Evolutionary conservation across 2,797 vertebrate genomes (phyloP).

Genomic region (Pelobates cultripes): DNA sequence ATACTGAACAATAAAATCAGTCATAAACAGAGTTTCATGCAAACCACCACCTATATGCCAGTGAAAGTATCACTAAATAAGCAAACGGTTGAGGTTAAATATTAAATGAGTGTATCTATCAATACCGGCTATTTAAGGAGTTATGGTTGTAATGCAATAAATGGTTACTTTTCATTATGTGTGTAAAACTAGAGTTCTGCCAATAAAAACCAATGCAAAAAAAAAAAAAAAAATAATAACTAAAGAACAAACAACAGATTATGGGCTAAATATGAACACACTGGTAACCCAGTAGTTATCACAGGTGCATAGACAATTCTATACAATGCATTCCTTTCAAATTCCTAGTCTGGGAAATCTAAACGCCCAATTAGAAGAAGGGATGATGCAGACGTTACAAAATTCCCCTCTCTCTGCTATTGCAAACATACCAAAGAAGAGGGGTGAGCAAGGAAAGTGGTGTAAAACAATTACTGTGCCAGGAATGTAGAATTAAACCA

Average conservation of each 20-base stretch:
- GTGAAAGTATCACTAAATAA: neutral
- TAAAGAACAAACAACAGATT: too few species aligned
- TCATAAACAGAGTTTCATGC: neutral
- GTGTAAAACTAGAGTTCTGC: too few species aligned
- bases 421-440: slow-evolving; percentile 1
- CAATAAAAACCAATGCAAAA: too few species aligned
- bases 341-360: neutral
- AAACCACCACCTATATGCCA: neutral
- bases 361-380: neutral
- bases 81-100: too few species aligned
- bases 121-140: too few species aligned
- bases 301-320: neutral
- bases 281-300: too few species aligned
- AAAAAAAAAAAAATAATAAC: too few species aligned
- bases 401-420: neutral
- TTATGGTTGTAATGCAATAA: too few species aligned
- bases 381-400: neutral
- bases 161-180: too few species aligned
- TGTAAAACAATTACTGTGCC: slow-evolving; percentile 37
- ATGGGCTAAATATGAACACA: too few species aligned
- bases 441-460: neutral
- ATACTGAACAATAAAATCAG: neutral
- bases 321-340: neutral
- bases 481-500: slow-evolving; percentile 75
- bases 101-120: too few species aligned